Percentiles rank a stretch among this genome's conserved stretches.
Evolutionary conservation across 30 jellyfish, hydroid and myxozoan genomes (phyloP).

Genomic region (Pseudorhiza aurosa): DNA sequence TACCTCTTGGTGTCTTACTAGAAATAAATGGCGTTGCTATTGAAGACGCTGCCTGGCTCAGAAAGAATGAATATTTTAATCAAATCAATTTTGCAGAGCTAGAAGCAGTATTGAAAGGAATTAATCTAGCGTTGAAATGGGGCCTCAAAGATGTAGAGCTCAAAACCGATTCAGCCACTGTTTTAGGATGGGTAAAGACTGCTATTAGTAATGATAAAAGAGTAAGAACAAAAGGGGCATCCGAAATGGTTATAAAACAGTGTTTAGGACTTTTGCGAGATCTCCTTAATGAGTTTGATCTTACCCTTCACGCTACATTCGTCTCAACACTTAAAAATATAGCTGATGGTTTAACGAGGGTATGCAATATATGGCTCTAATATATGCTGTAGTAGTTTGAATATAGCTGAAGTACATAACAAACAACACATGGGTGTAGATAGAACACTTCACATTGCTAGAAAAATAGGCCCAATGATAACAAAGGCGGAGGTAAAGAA

Average conservation of each 20-base stretch:
- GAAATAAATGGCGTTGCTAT: not conserved
- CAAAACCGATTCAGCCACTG: conserved; percentile 20
- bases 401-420: no score
- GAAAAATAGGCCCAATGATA: no score
- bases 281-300: conserved; percentile 19
- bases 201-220: not conserved
- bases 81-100: conserved; percentile 37
- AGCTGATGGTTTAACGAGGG: conserved; percentile 31
- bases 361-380: not conserved
- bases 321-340: conserved; percentile 33
- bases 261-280: conserved; percentile 3
- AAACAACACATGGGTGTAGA: no score
- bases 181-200: not conserved
- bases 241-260: conserved; percentile 26
- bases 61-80: not conserved
- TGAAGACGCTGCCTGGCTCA: conserved; percentile 30
- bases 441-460: no score
- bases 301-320: not conserved
- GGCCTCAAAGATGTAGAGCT: not conserved
- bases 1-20: not conserved
- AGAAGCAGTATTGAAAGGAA: conserved; percentile 12
- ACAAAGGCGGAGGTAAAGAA: no score
- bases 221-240: not conserved
- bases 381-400: no score
- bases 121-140: conserved; percentile 24